These are phyloP conservation scores for Tolmerus cingulatus DNA, from an alignment of 2,888 invertebrate species.

Conservation along the genomic window DNA sequence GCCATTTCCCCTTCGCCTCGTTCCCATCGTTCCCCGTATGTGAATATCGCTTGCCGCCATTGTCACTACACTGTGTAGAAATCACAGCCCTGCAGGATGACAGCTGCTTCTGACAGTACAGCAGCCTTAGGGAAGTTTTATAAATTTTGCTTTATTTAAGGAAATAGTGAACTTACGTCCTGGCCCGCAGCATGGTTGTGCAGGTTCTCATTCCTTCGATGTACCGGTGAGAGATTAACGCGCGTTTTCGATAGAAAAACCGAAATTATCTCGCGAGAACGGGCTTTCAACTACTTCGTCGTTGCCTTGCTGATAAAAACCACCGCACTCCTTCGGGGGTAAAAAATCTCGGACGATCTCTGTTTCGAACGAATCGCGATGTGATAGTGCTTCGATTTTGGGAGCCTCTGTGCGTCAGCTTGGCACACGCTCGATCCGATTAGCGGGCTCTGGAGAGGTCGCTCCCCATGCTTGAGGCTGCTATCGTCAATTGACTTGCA, in stretches of 20 bases:
- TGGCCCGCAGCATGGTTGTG: background rate
- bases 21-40: constrained; percentile 5
- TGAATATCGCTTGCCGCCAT: background rate
- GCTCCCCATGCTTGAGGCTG: background rate
- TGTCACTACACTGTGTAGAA: background rate
- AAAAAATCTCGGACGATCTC: background rate
- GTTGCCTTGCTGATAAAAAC: background rate
- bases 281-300: background rate
- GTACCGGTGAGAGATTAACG: background rate
- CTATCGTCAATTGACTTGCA: background rate
- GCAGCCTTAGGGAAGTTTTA: background rate
- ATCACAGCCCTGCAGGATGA: background rate
- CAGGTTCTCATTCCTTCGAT: background rate
- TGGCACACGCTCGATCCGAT: background rate
- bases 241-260: background rate
- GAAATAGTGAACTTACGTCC: background rate
- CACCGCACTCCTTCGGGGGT: background rate
- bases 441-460: background rate
- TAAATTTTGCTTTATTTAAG: background rate
- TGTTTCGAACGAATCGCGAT: background rate
- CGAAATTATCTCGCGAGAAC: background rate
- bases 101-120: constrained; percentile 21
- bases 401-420: background rate
- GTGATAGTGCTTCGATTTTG: background rate
- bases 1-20: background rate